Conservation (phyloP, 2,888 invertebrate genomes). For the Trichopoda pennipes region DNA sequence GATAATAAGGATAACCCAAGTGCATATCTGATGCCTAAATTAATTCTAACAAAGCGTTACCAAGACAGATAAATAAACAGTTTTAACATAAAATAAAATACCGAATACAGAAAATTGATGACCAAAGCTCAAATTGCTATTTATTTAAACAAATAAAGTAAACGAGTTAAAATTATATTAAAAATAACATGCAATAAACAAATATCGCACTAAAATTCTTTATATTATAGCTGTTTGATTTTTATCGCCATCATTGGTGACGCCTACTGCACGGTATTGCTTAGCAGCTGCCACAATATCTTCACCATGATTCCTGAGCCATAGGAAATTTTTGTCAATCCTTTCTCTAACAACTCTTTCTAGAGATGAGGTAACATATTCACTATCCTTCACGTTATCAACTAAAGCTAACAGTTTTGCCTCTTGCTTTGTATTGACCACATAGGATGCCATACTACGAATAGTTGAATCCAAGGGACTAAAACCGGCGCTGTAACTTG, state of each 20-base stretch:
- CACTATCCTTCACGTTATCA: slow-evolving; percentile 70
- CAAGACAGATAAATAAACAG: no score
- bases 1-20: no score
- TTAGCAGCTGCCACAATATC: slow-evolving; percentile 74
- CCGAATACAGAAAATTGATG: no score
- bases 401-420: slow-evolving; percentile 72
- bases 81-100: no score
- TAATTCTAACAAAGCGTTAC: no score
- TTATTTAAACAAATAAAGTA: no score
- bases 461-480: slow-evolving; percentile 75
- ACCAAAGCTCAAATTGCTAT: no score
- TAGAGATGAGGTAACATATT: slow-evolving; percentile 67
- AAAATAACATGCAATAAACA: no score
- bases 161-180: no score
- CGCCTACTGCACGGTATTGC: background rate
- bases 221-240: background rate
- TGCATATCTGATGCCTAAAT: no score
- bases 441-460: slow-evolving; percentile 73
- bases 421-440: slow-evolving; percentile 73
- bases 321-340: slow-evolving; percentile 73
- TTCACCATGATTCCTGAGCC: slow-evolving; percentile 74
- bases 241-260: background rate
- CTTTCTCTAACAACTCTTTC: slow-evolving; percentile 70
- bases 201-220: no score
- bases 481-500: slow-evolving; percentile 68